A percentile compares a stretch with the other conserved stretches of the same genome.
These are phyloP conservation scores for Rhimphoctona megacephalus DNA, from an alignment of 2,888 invertebrate genomes.

Conservation along the genomic window DNA sequence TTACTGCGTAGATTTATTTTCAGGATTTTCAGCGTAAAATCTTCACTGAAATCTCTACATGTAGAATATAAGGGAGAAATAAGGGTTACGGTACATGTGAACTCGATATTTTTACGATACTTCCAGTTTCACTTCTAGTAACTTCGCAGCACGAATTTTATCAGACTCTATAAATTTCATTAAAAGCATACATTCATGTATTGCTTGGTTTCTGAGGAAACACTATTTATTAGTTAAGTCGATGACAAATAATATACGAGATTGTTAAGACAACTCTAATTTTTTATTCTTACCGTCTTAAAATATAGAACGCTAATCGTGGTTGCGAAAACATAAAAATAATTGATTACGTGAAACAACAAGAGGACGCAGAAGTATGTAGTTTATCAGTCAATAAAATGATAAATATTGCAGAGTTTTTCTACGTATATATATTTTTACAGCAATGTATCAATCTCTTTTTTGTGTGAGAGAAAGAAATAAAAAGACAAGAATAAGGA, in stretches of 20 bases:
- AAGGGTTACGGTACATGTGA: not conserved
- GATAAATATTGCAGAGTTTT: not conserved
- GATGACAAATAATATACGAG: not conserved
- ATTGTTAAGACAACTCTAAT: slow-evolving; percentile 10
- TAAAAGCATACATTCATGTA: not conserved
- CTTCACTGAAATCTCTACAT: not conserved
- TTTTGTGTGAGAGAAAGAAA: slow-evolving; percentile 3
- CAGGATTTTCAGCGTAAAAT: slow-evolving; percentile 26
- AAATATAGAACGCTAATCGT: not conserved
- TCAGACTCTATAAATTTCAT: not conserved
- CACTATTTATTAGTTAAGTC: not conserved
- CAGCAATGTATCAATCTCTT: slow-evolving; percentile 74
- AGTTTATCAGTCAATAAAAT: not conserved
- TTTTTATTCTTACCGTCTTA: not conserved
- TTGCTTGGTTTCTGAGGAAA: not conserved
- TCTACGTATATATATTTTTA: not conserved
- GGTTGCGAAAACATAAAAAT: no score
- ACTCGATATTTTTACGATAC: not conserved
- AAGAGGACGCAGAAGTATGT: not conserved
- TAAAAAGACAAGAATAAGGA: slow-evolving; percentile 60
- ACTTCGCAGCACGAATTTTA: not conserved
- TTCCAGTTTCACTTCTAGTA: not conserved
- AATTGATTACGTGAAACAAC: not conserved
- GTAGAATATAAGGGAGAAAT: not conserved
- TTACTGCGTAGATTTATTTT: slow-evolving; percentile 42